Conservation (phyloP, 2,888 invertebrate genomes). For the Diadegma fenestrale region DNA sequence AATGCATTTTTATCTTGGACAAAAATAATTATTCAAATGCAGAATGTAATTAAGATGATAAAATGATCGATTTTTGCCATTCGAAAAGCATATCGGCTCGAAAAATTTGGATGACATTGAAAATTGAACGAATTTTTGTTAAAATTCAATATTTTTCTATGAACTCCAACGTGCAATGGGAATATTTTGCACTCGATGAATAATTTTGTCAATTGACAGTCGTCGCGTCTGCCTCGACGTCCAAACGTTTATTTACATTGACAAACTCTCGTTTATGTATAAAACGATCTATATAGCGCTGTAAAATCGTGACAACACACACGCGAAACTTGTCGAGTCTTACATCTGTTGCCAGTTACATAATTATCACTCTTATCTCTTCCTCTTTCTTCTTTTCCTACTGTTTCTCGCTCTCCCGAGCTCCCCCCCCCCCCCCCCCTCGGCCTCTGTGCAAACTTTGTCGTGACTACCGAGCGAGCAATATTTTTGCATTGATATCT, state of each 20-base stretch:
- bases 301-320: constrained; percentile 22
- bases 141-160: too few relatives aligned
- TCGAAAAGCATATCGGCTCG: too few relatives aligned
- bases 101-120: too few relatives aligned
- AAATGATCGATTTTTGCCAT: too few relatives aligned
- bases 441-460: constrained; percentile 33
- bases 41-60: too few relatives aligned
- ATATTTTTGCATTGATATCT: constrained; percentile 52
- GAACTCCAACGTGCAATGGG: too few relatives aligned
- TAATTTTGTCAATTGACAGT: background rate
- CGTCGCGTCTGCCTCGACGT: background rate
- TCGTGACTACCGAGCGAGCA: constrained; percentile 50
- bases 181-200: background rate
- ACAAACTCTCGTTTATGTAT: constrained; percentile 3
- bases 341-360: constrained; percentile 62
- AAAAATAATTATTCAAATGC: too few relatives aligned
- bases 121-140: too few relatives aligned
- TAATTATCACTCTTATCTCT: constrained; percentile 57
- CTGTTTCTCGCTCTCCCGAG: background rate
- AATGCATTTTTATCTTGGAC: too few relatives aligned
- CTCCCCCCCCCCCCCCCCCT: background rate
- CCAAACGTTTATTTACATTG: background rate
- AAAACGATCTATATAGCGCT: background rate
- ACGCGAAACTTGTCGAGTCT: constrained; percentile 32
- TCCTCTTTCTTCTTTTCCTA: background rate